These are phyloP conservation scores for Leptodactylus fuscus DNA, from an alignment of 2,113 vertebrate species.

Conservation along the genomic window DNA sequence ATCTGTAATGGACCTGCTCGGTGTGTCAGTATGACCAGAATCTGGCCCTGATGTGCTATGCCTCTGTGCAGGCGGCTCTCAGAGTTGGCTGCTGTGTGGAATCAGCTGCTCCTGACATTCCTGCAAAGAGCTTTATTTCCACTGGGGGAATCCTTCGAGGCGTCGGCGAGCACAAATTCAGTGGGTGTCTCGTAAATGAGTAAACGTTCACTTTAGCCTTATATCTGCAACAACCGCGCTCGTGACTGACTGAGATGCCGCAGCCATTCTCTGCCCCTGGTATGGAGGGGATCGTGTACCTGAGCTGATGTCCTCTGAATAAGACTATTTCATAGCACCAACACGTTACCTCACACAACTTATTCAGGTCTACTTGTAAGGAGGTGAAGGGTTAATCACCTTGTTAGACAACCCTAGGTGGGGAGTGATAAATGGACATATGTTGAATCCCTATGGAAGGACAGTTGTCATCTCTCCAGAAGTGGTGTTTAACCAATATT, in stretches of 20 bases:
- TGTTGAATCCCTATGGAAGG: too few species aligned
- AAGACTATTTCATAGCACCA: not conserved
- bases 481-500: too few species aligned
- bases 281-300: not conserved
- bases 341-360: too few species aligned
- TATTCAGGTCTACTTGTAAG: too few species aligned
- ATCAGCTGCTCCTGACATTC: conserved; percentile 25
- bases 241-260: not conserved
- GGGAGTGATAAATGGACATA: too few species aligned
- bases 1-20: conserved; percentile 38
- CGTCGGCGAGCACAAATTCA: not conserved
- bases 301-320: not conserved
- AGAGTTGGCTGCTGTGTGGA: not conserved
- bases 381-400: too few species aligned
- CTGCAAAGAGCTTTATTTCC: conserved; percentile 33
- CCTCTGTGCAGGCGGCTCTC: too few species aligned
- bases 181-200: conserved; percentile 17
- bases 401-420: too few species aligned
- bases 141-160: conserved; percentile 31
- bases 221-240: not conserved
- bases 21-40: conserved; percentile 20
- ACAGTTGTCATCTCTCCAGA: too few species aligned
- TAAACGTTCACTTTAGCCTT: conserved; percentile 10
- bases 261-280: not conserved
- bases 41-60: not conserved